phyloP scores from a whole-genome alignment of 2,113 vertebrate species.

The Cheilinus undulatus region DNA sequence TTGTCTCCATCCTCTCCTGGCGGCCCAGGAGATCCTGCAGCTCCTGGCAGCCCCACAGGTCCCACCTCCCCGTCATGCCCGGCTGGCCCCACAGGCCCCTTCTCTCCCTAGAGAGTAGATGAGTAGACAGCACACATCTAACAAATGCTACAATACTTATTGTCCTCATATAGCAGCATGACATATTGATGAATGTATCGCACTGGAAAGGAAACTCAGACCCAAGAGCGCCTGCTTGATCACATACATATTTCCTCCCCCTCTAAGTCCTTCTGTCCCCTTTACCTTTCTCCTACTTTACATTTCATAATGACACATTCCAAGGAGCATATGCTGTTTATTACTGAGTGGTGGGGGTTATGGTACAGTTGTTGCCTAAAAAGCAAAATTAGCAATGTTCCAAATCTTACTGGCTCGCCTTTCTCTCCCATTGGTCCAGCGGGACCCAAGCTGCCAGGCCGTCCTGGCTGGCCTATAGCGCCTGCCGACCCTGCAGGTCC shows the following conservation, averaged over 20 bases:
- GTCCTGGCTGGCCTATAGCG: constrained; percentile 90
- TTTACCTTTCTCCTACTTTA: constrained; percentile 31
- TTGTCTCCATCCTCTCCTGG: constrained; percentile 94
- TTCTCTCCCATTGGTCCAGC: constrained; percentile 90
- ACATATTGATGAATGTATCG: constrained; percentile 46
- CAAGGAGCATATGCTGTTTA: constrained; percentile 49
- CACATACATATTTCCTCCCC: constrained; percentile 10
- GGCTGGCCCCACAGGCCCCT: constrained; percentile 84
- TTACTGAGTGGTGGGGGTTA: constrained; percentile 42
- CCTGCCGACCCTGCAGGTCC: constrained; percentile 89
- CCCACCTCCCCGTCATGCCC: constrained; percentile 89
- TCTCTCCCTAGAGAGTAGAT: constrained; percentile 87
- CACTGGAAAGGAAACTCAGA: constrained; percentile 7
- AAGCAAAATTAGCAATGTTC: constrained; percentile 49
- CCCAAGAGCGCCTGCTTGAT: constrained; percentile 19
- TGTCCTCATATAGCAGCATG: constrained; percentile 33
- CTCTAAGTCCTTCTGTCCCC: constrained; percentile 12
- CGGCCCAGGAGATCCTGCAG: constrained; percentile 83
- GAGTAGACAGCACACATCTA: constrained; percentile 31
- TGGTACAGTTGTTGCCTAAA: constrained; percentile 23
- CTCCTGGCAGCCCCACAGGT: constrained; percentile 84
- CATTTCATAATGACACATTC: constrained; percentile 46
- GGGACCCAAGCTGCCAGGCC: constrained; percentile 84
- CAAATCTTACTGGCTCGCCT: constrained; percentile 89
- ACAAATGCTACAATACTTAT: constrained; percentile 30